A percentile compares a stretch with the other conserved stretches of the same genome.
These are phyloP conservation scores for Cistogaster globosa DNA, from an alignment of 2,888 invertebrate genomes.

Conservation along the genomic window DNA sequence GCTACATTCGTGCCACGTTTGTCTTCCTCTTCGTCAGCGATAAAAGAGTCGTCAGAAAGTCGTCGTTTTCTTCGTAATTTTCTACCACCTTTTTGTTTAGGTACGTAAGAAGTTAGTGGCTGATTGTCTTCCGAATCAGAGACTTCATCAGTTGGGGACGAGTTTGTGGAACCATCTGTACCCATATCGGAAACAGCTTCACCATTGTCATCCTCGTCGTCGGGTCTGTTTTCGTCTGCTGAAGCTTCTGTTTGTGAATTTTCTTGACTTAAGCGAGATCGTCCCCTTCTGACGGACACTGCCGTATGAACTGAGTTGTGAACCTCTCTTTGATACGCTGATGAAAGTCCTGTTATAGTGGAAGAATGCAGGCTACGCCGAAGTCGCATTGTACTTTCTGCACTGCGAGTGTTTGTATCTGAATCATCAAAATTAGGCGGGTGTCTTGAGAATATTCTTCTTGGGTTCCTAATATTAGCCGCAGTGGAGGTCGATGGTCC, in stretches of 20 bases:
- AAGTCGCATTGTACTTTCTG: conserved; percentile 76
- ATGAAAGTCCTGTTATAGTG: conserved; percentile 72
- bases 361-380: conserved; percentile 79
- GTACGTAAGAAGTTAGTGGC: conserved; percentile 83
- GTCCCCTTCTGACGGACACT: conserved; percentile 74
- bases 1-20: conserved; percentile 48
- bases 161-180: conserved; percentile 78
- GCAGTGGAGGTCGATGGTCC: conserved; percentile 77
- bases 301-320: conserved; percentile 36
- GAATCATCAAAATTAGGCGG: conserved; percentile 82
- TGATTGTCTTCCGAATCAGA: conserved; percentile 83
- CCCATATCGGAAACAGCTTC: conserved; percentile 80
- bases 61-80: conserved; percentile 62
- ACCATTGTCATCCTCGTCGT: conserved; percentile 75
- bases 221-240: conserved; percentile 73
- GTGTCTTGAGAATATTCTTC: conserved; percentile 81
- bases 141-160: conserved; percentile 76
- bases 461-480: conserved; percentile 76
- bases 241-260: conserved; percentile 74
- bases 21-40: conserved; percentile 77
- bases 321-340: conserved; percentile 53
- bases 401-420: conserved; percentile 78
- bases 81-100: conserved; percentile 72
- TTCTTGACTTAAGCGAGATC: conserved; percentile 79
- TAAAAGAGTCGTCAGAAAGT: conserved; percentile 74